A percentile compares a stretch with the other conserved stretches of the same genome.
phyloP scores from a whole-genome alignment of 2,888 invertebrate species.

The Cataglyphis altisquamis region DNA sequence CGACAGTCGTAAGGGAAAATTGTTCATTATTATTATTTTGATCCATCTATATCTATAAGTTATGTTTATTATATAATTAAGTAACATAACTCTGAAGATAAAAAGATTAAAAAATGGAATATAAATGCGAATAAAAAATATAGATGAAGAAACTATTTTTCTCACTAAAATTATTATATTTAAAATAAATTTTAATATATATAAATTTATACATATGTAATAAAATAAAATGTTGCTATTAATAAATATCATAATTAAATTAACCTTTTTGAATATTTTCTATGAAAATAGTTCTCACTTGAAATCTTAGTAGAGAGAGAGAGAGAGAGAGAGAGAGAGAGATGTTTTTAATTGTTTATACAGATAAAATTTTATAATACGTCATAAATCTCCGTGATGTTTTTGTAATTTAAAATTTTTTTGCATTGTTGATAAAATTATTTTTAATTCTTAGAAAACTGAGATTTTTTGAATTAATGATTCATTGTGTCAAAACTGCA shows the following conservation, averaged over 20 bases:
- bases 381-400: neutral
- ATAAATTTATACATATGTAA: neutral
- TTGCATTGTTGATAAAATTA: neutral
- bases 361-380: neutral
- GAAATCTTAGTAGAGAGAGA: neutral
- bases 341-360: neutral
- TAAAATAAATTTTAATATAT: neutral
- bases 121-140: neutral
- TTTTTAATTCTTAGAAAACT: neutral
- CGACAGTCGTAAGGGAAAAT: neutral
- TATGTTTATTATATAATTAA: neutral
- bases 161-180: neutral
- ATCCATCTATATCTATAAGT: conserved; percentile 23
- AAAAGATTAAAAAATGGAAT: neutral
- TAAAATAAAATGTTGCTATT: neutral
- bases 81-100: neutral
- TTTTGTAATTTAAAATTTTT: conserved; percentile 1
- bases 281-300: neutral
- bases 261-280: conserved; percentile 21
- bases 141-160: neutral
- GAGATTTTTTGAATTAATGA: neutral
- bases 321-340: neutral
- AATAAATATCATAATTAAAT: neutral
- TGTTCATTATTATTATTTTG: neutral
- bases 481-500: conserved; percentile 2